Conservation (phyloP, 2,888 invertebrate genomes). For the Keiferia lycopersicella region DNA sequence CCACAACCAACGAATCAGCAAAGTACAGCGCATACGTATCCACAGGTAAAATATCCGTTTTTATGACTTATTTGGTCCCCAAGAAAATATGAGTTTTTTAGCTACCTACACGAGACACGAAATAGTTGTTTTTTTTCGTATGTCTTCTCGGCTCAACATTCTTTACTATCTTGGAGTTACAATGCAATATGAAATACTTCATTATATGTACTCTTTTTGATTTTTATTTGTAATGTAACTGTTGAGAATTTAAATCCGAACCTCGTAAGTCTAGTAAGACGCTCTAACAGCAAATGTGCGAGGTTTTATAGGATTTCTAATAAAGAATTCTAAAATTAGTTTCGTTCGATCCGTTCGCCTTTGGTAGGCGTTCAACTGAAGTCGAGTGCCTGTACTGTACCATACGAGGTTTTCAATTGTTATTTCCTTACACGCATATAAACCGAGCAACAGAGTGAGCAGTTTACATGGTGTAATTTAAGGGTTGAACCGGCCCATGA, state of each 20-base stretch:
- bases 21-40: slow-evolving; percentile 64
- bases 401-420: too few species aligned
- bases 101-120: not conserved
- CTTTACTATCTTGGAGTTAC: not conserved
- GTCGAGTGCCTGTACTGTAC: not conserved
- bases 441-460: not conserved
- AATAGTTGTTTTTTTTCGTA: not conserved
- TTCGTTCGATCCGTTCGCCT: too few species aligned
- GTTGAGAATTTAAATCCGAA: too few species aligned
- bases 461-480: too few species aligned
- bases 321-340: too few species aligned
- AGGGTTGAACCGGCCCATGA: too few species aligned
- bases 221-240: not conserved
- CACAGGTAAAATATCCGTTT: slow-evolving; percentile 54
- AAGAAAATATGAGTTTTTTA: too few species aligned
- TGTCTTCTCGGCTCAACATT: not conserved
- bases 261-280: too few species aligned
- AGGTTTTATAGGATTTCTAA: too few species aligned
- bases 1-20: slow-evolving; percentile 63
- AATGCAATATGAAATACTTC: not conserved
- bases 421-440: too few species aligned
- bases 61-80: not conserved
- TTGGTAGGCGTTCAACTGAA: not conserved
- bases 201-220: not conserved
- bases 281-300: too few species aligned